phyloP scores from a whole-genome alignment of 2,797 vertebrate genomes.

The Distichodus sexfasciatus region DNA sequence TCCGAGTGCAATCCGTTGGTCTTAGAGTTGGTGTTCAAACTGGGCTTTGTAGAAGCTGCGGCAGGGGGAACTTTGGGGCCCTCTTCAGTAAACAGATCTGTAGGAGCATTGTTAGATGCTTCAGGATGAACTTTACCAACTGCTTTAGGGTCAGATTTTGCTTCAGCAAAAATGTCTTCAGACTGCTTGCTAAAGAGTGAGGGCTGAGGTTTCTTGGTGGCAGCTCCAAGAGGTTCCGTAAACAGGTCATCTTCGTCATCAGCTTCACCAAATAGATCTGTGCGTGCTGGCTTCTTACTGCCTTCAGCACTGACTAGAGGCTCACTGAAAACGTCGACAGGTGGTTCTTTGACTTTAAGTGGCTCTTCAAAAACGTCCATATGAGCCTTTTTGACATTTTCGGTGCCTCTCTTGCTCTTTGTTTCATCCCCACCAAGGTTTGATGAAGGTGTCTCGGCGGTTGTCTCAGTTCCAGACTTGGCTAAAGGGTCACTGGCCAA shows the following conservation, averaged over 20 bases:
- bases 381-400: conserved; percentile 27
- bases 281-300: conserved; percentile 46
- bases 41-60: conserved; percentile 22
- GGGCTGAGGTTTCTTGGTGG: conserved; percentile 53
- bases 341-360: conserved; percentile 27
- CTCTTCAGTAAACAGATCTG: conserved; percentile 68
- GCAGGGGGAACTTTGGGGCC: conserved; percentile 24
- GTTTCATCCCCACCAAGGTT: neutral
- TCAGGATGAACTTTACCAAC: neutral
- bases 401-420: too few species aligned
- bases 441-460: neutral
- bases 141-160: conserved; percentile 13
- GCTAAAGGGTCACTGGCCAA: conserved; percentile 39
- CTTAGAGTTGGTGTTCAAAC: conserved; percentile 60
- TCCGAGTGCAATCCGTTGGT: conserved; percentile 84
- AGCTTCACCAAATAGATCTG: conserved; percentile 62
- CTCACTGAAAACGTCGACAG: conserved; percentile 39
- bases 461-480: neutral
- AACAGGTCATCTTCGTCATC: conserved; percentile 65
- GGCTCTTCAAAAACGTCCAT: conserved; percentile 57
- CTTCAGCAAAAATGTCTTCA: conserved; percentile 19
- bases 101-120: conserved; percentile 32
- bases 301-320: neutral
- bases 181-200: conserved; percentile 36
- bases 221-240: conserved; percentile 57